Base-by-base conservation (phyloP, 1,140 invertebrate species). In the Drosophila pruinosa region DNA sequence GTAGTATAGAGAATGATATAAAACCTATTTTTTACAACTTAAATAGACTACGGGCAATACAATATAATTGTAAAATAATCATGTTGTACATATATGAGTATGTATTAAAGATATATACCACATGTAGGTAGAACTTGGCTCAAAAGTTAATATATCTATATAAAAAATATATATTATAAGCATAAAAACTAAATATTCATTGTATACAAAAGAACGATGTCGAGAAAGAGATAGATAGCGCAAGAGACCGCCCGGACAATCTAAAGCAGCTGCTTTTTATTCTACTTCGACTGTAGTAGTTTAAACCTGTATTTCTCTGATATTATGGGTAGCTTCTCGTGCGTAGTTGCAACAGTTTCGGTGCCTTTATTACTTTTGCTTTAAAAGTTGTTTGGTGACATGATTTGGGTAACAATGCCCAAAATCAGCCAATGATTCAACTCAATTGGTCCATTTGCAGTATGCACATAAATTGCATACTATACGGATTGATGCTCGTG, bases 361-460 rank as follows among this genome's bases (percentile, higher is more conserved):
- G 80, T 85, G 80, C 80, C 80, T 85, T 85, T 85, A 82, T 71
- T 82, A 58, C 26, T 73, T 65, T 75, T 68, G 68, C 72, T 75
- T 75, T 61, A 57, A 61, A 50, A 2, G 14, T 57, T 50, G 43
- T 10, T 39, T 48, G n/a, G 22, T 56, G 41, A 64, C 50, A 63
- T 63, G 39, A 26, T 41, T 71, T 64, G 48, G 41, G 48, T 26
- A 69, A 70, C 22, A 58, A 41, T 26, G 45, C n/a, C 45, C 26
- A 22, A 2, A 3, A n/a, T 2, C 8, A 0, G 6, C 28, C 28
- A 31, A 10, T 8, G 7, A 31, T 10, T 31, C 28, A 6, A 31
- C n/a, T 31, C 7, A n/a, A n/a, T 31, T 31, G 6, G 6, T 31
- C n/a, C n/a, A n/a, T n/a, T n/a, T n/a, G n/a, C n/a, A n/a, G n/a